These are phyloP conservation scores for Oscheius sp. DNA, from an alignment of 2,888 invertebrate species.

Conservation along the genomic window DNA sequence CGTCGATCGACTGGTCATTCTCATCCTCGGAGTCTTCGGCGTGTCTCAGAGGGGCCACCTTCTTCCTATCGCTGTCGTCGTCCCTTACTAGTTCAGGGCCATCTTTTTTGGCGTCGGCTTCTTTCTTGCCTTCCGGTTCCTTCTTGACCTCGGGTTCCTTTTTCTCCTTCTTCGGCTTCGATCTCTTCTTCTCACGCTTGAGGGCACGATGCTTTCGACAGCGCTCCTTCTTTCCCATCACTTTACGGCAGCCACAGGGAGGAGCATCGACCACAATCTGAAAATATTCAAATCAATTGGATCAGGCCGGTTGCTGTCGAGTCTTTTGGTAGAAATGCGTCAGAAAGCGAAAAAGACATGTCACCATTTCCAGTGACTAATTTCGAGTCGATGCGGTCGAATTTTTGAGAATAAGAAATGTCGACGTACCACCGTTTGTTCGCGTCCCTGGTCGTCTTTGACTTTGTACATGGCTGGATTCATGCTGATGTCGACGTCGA, in stretches of 20 bases:
- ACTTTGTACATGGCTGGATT: conserved; percentile 25
- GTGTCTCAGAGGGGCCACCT: conserved; percentile 19
- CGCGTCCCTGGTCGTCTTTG: conserved; percentile 16
- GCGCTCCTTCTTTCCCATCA: conserved; percentile 31
- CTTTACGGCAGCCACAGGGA: conserved; percentile 37
- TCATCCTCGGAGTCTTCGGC: conserved; percentile 34
- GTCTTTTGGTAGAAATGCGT: too few species aligned
- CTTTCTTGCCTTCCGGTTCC: too few species aligned
- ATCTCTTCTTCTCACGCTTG: conserved; percentile 25
- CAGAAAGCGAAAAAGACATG: too few species aligned
- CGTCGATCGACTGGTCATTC: conserved; percentile 14
- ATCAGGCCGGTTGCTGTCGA: too few species aligned
- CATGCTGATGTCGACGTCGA: conserved; percentile 19
- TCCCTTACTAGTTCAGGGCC: not conserved
- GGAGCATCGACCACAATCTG: conserved; percentile 30
- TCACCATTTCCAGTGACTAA: too few species aligned
- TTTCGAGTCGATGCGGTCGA: too few species aligned
- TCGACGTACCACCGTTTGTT: conserved; percentile 10
- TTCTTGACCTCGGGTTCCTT: too few species aligned
- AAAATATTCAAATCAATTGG: not conserved
- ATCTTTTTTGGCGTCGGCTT: too few species aligned
- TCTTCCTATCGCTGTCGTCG: conserved; percentile 31
- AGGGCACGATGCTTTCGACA: conserved; percentile 22
- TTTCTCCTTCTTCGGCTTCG: not conserved
- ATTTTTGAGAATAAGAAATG: too few species aligned